Base-by-base conservation (phyloP, 1,140 invertebrate genomes). In the Fopius arisanus region DNA sequence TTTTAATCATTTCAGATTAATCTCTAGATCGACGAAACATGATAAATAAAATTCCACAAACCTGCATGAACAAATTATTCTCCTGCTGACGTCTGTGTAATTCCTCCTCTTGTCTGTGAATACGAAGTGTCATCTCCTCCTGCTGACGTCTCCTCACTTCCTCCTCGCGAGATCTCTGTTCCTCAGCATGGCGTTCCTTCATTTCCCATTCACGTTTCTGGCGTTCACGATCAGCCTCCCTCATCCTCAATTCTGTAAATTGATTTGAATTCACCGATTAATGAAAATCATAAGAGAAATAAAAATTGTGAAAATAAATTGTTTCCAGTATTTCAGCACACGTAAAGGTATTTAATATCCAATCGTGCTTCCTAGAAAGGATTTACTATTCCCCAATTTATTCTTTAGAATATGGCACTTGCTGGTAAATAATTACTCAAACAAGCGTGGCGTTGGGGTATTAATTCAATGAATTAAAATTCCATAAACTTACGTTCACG, bases 161-260 rank as follows among this genome's bases (percentile, higher is more conserved):
- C 81, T 94, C 93, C 80, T 95, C 94, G 4, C 92, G 89, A 26
- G 92, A 91, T 51, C 94, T 90, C 74, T 94, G 91, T 85, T 96
- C 94, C 77, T 96, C 95, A 2, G 92, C 94, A 81, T 95, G 92
- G 71, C 94, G 90, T 82, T 96, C 93, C 41, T 95, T 94, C 91
- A 95, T 91, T 88, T 96, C 95, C 93, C 94, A 96, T 83, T 95
- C 94, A 76, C 94, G 90, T 83, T 96, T 95, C 86, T 95, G 93
- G 3, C 95, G 90, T 83, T 96, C 95, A 75, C 94, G 92, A 84
- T 96, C 95, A 78, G 94, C 91, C 89, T 97, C 96, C 70, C 96
- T 91, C 80, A 94, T 92, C 28, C 95, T 90, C 76, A 97, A 85
- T 89, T 97, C 94, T 93, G n/a, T 7, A 73, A 79, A 63, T 1